A percentile compares a stretch with the other conserved stretches of the same genome.
Conservation (phyloP, 2,888 invertebrate species). For the Metalampra italica region DNA sequence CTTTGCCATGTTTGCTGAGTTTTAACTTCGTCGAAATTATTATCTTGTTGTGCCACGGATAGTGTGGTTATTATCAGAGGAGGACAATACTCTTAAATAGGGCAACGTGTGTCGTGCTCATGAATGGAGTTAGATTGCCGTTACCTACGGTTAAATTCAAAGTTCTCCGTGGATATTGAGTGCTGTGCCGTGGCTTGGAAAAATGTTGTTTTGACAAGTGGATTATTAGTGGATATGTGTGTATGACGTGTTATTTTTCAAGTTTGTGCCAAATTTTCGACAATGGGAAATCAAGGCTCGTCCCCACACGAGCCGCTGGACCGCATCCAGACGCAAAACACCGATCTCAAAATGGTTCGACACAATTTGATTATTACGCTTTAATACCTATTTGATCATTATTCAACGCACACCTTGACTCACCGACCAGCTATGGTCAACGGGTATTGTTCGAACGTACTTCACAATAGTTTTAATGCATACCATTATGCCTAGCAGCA, state of each 20-base stretch:
- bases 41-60: constrained; percentile 63
- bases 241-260: constrained; percentile 33
- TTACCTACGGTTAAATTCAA: constrained; percentile 20
- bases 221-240: constrained; percentile 33
- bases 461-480: constrained; percentile 7
- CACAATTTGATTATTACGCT: constrained; percentile 13
- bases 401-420: constrained; percentile 25
- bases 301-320: constrained; percentile 90
- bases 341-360: constrained; percentile 72
- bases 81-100: constrained; percentile 49
- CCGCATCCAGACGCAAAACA: constrained; percentile 76
- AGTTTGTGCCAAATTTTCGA: constrained; percentile 24
- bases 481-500: background rate
- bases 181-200: constrained; percentile 18
- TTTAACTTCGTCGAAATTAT: constrained; percentile 64
- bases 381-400: constrained; percentile 23
- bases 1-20: constrained; percentile 66
- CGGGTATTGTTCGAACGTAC: constrained; percentile 27
- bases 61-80: constrained; percentile 52
- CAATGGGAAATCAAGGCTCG: constrained; percentile 91
- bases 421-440: constrained; percentile 28
- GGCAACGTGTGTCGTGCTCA: constrained; percentile 42
- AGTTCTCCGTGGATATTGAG: constrained; percentile 17
- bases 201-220: constrained; percentile 28
- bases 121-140: constrained; percentile 46